Evolutionary conservation across 2,113 vertebrate species (phyloP).

Genomic region (Dromaius novaehollandiae): DNA sequence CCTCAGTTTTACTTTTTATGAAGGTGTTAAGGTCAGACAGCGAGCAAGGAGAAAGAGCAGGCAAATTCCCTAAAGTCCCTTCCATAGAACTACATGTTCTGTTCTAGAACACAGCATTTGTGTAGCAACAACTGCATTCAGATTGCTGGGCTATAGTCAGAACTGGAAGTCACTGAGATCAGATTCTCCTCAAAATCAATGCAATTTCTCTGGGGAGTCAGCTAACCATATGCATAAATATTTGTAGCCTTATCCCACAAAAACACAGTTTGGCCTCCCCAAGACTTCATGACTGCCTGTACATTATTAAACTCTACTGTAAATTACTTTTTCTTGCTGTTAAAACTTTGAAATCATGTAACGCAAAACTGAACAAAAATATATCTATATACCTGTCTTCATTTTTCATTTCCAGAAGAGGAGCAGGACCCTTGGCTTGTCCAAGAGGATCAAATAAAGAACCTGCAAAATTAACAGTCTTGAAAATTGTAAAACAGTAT

Average conservation of each 20-base stretch:
- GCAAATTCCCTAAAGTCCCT: not conserved
- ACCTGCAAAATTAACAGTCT: slow-evolving; percentile 74
- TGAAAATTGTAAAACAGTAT: not conserved
- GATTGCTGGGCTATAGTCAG: not conserved
- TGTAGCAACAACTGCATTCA: not conserved
- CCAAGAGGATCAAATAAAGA: slow-evolving; percentile 91
- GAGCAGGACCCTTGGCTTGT: slow-evolving; percentile 88
- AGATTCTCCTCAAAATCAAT: not conserved
- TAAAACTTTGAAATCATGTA: not conserved
- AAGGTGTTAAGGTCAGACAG: not conserved
- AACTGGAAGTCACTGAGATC: not conserved
- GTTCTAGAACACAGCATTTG: not conserved
- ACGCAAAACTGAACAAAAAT: not conserved
- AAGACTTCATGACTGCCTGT: not conserved
- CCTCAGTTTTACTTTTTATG: not conserved
- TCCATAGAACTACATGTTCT: not conserved
- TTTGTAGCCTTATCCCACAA: not conserved
- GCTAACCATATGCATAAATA: not conserved
- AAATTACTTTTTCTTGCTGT: not conserved
- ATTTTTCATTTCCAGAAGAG: slow-evolving; percentile 88
- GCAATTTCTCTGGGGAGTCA: not conserved
- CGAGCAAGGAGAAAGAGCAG: not conserved
- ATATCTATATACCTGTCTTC: slow-evolving; percentile 87
- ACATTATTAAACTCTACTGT: not conserved
- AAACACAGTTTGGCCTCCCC: not conserved